These are phyloP conservation scores for Caloenas nicobarica DNA, from an alignment of 2,113 vertebrate species.

Conservation along the genomic window DNA sequence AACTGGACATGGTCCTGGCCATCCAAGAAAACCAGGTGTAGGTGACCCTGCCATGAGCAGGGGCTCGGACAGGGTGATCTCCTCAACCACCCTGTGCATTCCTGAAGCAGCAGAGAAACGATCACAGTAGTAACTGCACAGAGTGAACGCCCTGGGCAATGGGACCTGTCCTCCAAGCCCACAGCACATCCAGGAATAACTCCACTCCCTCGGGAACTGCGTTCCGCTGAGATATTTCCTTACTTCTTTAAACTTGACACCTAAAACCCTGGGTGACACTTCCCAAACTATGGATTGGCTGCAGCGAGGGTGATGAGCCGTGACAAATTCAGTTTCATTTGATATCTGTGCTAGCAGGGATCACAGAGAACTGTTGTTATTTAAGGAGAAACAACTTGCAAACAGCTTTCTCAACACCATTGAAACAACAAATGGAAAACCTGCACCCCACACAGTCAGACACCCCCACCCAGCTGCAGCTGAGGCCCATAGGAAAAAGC, in stretches of 20 bases:
- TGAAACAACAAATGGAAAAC: background rate
- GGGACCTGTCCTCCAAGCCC: background rate
- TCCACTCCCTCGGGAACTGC: background rate
- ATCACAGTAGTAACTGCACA: background rate
- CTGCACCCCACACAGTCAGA: background rate
- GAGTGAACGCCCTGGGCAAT: background rate
- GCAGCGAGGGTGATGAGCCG: background rate
- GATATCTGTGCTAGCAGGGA: background rate
- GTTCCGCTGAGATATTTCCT: background rate
- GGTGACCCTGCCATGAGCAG: background rate
- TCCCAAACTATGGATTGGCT: background rate
- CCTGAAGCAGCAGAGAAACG: background rate
- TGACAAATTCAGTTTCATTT: background rate
- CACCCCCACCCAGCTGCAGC: background rate
- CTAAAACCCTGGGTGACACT: background rate
- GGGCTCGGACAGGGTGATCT: background rate
- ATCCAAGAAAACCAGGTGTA: background rate
- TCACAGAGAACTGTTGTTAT: background rate
- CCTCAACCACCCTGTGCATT: background rate
- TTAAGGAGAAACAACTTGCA: background rate
- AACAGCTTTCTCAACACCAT: background rate
- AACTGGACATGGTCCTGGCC: background rate
- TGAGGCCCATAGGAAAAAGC: background rate
- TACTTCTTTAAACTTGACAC: background rate
- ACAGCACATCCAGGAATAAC: background rate